These are phyloP conservation scores for Cyclura pinguis DNA, from an alignment of 2,797 vertebrate genomes.

Conservation along the genomic window DNA sequence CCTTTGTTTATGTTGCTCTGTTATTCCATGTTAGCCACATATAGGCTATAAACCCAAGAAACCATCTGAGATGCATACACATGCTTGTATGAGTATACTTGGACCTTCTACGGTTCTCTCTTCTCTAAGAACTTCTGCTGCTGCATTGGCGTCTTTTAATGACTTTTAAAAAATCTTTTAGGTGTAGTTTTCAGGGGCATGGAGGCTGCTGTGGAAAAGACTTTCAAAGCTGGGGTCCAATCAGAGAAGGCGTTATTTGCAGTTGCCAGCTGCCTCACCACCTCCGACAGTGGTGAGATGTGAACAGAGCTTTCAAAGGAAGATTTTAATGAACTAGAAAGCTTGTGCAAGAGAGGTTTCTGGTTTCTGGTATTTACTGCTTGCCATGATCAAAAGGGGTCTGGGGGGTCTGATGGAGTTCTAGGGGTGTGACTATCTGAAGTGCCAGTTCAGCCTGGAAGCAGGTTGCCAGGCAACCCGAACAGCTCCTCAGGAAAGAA, in stretches of 20 bases:
- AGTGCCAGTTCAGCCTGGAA: too few species aligned
- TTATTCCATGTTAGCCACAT: background rate
- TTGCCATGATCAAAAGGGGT: background rate
- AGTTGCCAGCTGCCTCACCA: background rate
- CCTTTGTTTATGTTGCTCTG: background rate
- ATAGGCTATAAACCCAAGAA: background rate
- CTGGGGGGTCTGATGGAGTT: too few species aligned
- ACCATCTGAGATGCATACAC: too few species aligned
- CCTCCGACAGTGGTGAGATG: background rate
- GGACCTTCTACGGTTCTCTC: background rate
- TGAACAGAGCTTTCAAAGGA: background rate
- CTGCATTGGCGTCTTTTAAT: background rate
- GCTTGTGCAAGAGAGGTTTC: background rate
- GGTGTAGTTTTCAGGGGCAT: background rate
- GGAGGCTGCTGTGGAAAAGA: background rate
- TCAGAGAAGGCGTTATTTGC: background rate
- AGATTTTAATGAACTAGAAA: background rate
- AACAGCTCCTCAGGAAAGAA: too few species aligned
- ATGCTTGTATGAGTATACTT: slow-evolving; percentile 4
- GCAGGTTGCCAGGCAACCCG: too few species aligned
- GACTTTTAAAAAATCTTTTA: background rate
- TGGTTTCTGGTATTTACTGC: background rate
- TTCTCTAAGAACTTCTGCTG: background rate
- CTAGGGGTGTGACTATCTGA: too few species aligned
- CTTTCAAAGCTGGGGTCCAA: background rate